A percentile compares a stretch with the other conserved stretches of the same genome.
These are phyloP conservation scores for Gymnocephalus cernua DNA, from an alignment of 2,113 vertebrate genomes.

Conservation along the genomic window DNA sequence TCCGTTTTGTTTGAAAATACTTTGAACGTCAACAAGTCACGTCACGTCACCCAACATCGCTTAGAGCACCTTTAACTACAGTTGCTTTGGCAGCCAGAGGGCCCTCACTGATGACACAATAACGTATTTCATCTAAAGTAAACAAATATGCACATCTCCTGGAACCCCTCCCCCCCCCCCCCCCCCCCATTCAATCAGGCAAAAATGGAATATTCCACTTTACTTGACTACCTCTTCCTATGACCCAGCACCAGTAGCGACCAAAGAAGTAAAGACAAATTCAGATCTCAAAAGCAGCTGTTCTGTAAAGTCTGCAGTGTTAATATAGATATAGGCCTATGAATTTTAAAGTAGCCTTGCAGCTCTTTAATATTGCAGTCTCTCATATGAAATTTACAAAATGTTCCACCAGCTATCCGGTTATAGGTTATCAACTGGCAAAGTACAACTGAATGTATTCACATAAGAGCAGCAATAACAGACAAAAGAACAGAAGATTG, in stretches of 20 bases:
- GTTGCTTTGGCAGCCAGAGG: background rate
- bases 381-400: constrained; percentile 52
- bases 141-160: background rate
- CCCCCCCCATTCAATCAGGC: background rate
- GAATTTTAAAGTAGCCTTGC: constrained; percentile 30
- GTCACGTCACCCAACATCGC: no score
- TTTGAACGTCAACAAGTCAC: no score
- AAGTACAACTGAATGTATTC: background rate
- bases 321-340: constrained; percentile 40
- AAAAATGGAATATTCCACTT: background rate
- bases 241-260: background rate
- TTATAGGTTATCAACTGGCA: background rate
- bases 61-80: no score
- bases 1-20: no score
- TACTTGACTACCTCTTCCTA: background rate
- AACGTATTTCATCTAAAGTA: background rate
- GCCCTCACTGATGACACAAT: background rate
- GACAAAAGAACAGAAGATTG: background rate
- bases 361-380: constrained; percentile 62
- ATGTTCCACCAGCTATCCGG: constrained; percentile 15
- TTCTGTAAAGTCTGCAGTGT: constrained; percentile 24
- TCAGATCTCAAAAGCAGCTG: constrained; percentile 11
- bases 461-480: constrained; percentile 2
- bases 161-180: no score
- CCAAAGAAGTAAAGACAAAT: background rate